These are phyloP conservation scores for Dryomyza anilis DNA, from an alignment of 2,888 invertebrate species.

Conservation along the genomic window DNA sequence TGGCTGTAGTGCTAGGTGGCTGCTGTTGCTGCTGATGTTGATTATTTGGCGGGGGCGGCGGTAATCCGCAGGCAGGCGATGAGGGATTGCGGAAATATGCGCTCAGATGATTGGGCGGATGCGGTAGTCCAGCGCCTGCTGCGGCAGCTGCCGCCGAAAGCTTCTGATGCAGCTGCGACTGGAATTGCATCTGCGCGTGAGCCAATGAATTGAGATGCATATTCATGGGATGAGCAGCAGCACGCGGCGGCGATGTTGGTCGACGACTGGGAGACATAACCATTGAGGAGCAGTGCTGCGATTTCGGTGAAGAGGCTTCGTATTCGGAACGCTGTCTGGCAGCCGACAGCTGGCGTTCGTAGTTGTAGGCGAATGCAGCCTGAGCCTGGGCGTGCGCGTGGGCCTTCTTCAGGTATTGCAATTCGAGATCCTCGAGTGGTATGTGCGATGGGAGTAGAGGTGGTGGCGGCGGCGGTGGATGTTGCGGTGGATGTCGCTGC, in stretches of 20 bases:
- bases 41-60: slow-evolving; percentile 24
- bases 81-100: slow-evolving; percentile 57
- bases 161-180: slow-evolving; percentile 60
- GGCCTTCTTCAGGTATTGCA: slow-evolving; percentile 43
- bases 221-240: slow-evolving; percentile 62
- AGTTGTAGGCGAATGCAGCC: slow-evolving; percentile 41
- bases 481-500: slow-evolving; percentile 39
- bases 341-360: slow-evolving; percentile 42
- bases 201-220: slow-evolving; percentile 59
- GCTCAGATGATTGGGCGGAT: slow-evolving; percentile 46
- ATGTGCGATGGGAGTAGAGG: slow-evolving; percentile 22
- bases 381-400: slow-evolving; percentile 42
- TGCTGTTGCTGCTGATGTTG: slow-evolving; percentile 3
- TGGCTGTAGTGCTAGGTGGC: slow-evolving; percentile 14
- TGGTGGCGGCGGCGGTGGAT: slow-evolving; percentile 30
- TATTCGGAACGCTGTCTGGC: neutral
- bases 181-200: slow-evolving; percentile 59
- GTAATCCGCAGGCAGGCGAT: slow-evolving; percentile 44
- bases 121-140: slow-evolving; percentile 37
- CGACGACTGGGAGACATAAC: slow-evolving; percentile 74
- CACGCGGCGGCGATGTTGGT: slow-evolving; percentile 67
- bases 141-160: slow-evolving; percentile 52
- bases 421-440: slow-evolving; percentile 35
- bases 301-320: slow-evolving; percentile 9
- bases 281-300: slow-evolving; percentile 45